phyloP scores from a whole-genome alignment of 2,797 vertebrate genomes.

The Gymnoscopelus microlampas region DNA sequence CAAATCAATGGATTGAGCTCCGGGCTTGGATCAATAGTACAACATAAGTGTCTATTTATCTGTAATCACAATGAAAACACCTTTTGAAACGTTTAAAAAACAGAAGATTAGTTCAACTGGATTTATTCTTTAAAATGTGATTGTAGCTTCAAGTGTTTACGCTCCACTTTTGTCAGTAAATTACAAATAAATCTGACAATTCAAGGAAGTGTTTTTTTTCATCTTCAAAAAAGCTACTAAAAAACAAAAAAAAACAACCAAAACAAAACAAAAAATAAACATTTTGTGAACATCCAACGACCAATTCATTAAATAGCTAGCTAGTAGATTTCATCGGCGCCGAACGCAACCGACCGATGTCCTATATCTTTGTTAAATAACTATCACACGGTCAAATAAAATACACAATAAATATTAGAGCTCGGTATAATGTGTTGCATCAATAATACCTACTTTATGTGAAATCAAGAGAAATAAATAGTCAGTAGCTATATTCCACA shows the following conservation, averaged over 20 bases:
- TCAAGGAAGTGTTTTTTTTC: neutral
- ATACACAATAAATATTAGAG: constrained; percentile 44
- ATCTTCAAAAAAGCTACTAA: too few relatives aligned
- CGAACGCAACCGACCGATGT: constrained; percentile 38
- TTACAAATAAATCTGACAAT: constrained; percentile 2
- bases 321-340: constrained; percentile 15
- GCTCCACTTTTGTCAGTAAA: too few relatives aligned
- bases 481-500: neutral
- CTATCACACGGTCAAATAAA: constrained; percentile 40
- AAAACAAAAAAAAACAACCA: constrained; percentile 19
- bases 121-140: too few relatives aligned
- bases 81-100: too few relatives aligned
- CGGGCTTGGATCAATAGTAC: too few relatives aligned
- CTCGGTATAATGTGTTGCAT: constrained; percentile 28
- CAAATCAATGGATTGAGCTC: too few relatives aligned
- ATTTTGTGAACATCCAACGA: constrained; percentile 34
- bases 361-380: constrained; percentile 46
- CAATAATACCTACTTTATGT: constrained; percentile 5
- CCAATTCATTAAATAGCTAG: constrained; percentile 11
- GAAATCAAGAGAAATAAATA: constrained; percentile 15
- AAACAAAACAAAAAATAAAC: constrained; percentile 18
- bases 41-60: too few relatives aligned
- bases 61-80: too few relatives aligned
- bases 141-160: too few relatives aligned
- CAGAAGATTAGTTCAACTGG: too few relatives aligned